phyloP scores from a whole-genome alignment of 1,140 invertebrate species.

The Drosophila kepulauana region DNA sequence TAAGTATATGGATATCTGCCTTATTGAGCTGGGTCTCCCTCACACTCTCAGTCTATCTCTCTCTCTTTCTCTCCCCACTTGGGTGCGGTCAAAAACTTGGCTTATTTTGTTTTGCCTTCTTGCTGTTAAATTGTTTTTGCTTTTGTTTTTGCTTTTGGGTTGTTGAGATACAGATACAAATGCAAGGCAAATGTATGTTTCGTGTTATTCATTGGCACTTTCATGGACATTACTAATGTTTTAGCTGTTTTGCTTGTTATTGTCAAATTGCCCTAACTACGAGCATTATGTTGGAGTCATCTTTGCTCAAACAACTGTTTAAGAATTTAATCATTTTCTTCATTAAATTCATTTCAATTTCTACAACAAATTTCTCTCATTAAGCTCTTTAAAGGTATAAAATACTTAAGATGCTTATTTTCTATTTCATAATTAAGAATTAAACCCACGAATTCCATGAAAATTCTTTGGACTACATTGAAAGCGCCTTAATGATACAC shows the following conservation, averaged over 20 bases:
- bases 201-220: slow-evolving; percentile 75
- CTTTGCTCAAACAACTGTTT: background rate
- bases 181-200: slow-evolving; percentile 71
- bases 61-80: slow-evolving; percentile 28
- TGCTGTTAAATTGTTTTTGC: slow-evolving; percentile 53
- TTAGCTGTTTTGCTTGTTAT: slow-evolving; percentile 20
- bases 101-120: slow-evolving; percentile 62
- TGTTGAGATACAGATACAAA: slow-evolving; percentile 55
- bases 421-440: too few relatives aligned
- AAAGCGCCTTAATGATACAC: too few relatives aligned
- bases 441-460: too few relatives aligned
- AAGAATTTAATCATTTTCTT: background rate
- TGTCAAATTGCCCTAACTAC: slow-evolving; percentile 24
- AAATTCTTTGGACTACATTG: too few relatives aligned
- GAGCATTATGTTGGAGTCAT: background rate
- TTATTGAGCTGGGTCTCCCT: slow-evolving; percentile 27
- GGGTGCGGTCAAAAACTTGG: slow-evolving; percentile 75
- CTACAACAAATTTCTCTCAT: too few relatives aligned
- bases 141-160: slow-evolving; percentile 30
- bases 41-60: background rate
- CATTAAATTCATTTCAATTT: background rate
- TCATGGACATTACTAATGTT: slow-evolving; percentile 76
- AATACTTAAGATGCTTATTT: too few relatives aligned
- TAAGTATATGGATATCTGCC: slow-evolving; percentile 32
- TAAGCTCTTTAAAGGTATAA: too few relatives aligned